A percentile compares a stretch with the other conserved stretches of the same genome.
phyloP scores from a whole-genome alignment of 2,113 vertebrate species.

The Vombatus ursinus region DNA sequence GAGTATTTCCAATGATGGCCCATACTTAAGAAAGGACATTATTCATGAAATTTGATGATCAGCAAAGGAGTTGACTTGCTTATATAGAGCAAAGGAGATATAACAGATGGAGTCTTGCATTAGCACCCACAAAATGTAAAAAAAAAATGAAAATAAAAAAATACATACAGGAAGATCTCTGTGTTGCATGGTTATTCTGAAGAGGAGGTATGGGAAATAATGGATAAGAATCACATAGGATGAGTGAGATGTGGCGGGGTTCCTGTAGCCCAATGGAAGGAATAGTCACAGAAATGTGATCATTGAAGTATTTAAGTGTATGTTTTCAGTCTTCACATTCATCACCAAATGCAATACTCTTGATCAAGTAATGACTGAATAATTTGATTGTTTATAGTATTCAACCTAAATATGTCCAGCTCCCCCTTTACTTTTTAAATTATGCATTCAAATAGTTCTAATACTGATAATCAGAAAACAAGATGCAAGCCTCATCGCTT shows the following conservation, averaged over 20 bases:
- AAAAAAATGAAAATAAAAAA: background rate
- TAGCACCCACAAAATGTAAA: background rate
- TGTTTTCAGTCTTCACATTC: constrained; percentile 20
- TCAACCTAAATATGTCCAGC: constrained; percentile 57
- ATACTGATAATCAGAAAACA: constrained; percentile 62
- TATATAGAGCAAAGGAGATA: background rate
- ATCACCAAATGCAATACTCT: background rate
- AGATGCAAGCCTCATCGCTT: constrained; percentile 53
- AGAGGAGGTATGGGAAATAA: background rate
- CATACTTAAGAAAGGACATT: background rate
- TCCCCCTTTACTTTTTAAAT: constrained; percentile 65
- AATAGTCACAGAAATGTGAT: background rate
- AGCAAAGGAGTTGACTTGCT: background rate
- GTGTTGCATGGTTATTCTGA: background rate
- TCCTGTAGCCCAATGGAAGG: background rate
- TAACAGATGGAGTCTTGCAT: background rate
- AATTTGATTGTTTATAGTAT: constrained; percentile 56
- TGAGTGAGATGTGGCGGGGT: background rate
- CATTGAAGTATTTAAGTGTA: background rate
- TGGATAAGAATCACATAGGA: background rate
- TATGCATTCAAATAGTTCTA: constrained; percentile 64
- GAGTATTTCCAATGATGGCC: background rate
- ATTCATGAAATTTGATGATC: background rate
- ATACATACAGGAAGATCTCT: background rate
- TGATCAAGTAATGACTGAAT: constrained; percentile 32